Base-by-base conservation (phyloP, 2,113 vertebrate species). In the Carassius carassius region DNA sequence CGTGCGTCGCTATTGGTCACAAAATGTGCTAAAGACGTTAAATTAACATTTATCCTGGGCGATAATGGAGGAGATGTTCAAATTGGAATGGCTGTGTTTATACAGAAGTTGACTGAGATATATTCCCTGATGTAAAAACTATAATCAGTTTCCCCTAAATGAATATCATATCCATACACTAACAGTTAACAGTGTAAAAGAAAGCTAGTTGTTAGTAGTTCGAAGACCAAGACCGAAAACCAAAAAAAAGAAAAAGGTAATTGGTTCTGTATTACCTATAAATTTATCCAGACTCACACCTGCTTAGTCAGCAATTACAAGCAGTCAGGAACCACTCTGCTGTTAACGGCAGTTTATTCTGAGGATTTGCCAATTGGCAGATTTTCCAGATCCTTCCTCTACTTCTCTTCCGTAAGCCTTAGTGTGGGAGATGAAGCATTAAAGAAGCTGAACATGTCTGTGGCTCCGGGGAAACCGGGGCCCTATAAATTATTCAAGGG, bases 401-500 rank as follows among this genome's bases (percentile, higher is more conserved):
- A 13, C 65, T 73, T 85, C 41, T 81, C 35, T 60, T 85, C 37
- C 49, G 74, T 77, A 76, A 81, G 63, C 32, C 85, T 76, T 5
- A 83, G 47, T 49, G 65, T 76, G 70, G 86, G 88, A 90, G 81
- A 89, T 77, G 82, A 85, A 78, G 86, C 84, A 89, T 89, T 88
- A 88, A 91, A 92, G 93, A 81, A 88, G 78, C 35, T 85, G 62
- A 87, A 88, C 87, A 86, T 76, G 86, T 78, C 78, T 90, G 87
- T 89, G 80, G 87, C 90, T 91, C 88, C 77, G 76, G 81, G 86
- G 86, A 90, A 90, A 78, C 72, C 29, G 67, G 63, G 84, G 86
- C 32, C 73, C 78, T 76, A 91, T 94, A 92, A 93, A 93, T 92
- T 92, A 94, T 94, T 94, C 90, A 95, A 83, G 62, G 73, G 78